Base-by-base conservation (phyloP, 2,888 invertebrate species). In the Electrophaes corylata region DNA sequence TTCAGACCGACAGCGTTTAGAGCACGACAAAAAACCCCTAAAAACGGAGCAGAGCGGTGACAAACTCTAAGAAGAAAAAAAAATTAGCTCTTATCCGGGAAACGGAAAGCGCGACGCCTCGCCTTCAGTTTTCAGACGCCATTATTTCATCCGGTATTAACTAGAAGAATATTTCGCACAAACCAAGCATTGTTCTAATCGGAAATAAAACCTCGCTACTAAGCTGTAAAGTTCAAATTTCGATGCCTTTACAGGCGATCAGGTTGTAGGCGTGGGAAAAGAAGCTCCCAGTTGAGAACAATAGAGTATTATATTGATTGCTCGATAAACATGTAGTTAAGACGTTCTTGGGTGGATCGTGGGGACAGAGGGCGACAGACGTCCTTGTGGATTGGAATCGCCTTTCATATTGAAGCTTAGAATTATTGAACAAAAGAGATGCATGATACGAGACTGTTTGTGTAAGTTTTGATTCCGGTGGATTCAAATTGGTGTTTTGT, bases 81-180 rank as follows among this genome's bases (percentile, higher is more conserved):
- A 83, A 78, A 73, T 68, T 70, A 45, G 74, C 75, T 73, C 75
- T 75, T 71, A 69, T 75, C 73, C 75, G 75, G 78, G 75, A 84
- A 83, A 73, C 79, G 79, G 81, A 76, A 81, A 84, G 76, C 75
- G 79, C 78, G 80, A 78, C 79, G 78, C 78, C 64, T 73, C 75
- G 76, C 73, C 81, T 83, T 80, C 79, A 83, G 83, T 76, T 83
- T 86, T 83, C 80, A 85, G 83, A 73, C 81, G 78, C 77, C 78
- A 82, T 84, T 82, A 83, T 81, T 81, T 83, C 82, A 81, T 80
- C 78, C 80, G 76, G 79, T 79, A 81, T 77, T 80, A 78, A 77
- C 72, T 72, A 70, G 58, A 64, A 56, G 66, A 74, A 76, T 76
- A 78, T 77, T 72, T 73, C 67, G 64, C 70, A 73, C 74, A 73